Evolutionary conservation across 1,140 invertebrate species (phyloP), one percentile per base, ranked within the genome.

Genomic region (Drosophila ironensis): DNA sequence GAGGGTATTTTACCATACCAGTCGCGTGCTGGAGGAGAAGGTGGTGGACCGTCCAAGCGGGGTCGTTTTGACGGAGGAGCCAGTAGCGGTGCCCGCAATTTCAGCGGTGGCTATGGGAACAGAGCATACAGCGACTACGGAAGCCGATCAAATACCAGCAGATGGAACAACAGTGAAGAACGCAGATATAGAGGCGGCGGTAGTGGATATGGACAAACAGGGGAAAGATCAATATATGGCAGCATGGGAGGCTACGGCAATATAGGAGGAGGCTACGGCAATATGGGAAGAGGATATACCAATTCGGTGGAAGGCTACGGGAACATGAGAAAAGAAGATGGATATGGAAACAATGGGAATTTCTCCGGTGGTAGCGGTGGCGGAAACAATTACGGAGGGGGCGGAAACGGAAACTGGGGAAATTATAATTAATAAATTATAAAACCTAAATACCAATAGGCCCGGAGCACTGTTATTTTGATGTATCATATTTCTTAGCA

Each of bases 1-100:
- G 66, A 72, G 1, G 38, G 86, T 52, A 46, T 87, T 59, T 5
- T 91, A 88, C 46, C 90, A 46, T 11, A 91, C 80, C 80, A 91
- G n/a, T 87, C 90, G 24, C 72, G 91, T 9, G 52, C 63, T 9
- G 71, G 30, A 6, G 71, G n/a, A n/a, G n/a, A n/a, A n/a, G n/a
- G 76, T 24, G 70, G 72, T 28, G 57, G 68, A 20, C 63, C 76
- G 5, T 40, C 54, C 11, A 77, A 74, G 14, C 59, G 86, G 9
- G 56, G 33, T n/a, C 66, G 74, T 2, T 78, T 60, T 17, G 69
- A 78, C 12, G 24, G 57, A 8, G 37, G 64, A 1, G 44, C n/a
- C n/a, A n/a, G 57, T 4, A 14, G 17, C 1, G 91, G 75, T 16
- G 86, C 88, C 2, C 81, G 90, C 5, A 35, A 17, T 27, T 30